Evolutionary conservation across 2,888 invertebrate species (phyloP).

Genomic region (Meta bourneti): DNA sequence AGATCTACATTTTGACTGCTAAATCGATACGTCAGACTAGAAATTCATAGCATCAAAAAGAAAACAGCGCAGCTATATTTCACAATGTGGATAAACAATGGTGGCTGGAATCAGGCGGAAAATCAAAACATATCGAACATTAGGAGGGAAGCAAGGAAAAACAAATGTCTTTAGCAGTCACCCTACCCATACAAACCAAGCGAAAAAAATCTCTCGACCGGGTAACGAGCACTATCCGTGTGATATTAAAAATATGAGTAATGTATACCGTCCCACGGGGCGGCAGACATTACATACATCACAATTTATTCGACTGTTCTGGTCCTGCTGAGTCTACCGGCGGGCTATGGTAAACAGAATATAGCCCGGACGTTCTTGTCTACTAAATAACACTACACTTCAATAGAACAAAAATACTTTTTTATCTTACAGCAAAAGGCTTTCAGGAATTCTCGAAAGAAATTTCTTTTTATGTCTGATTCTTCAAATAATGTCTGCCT

Average conservation of each 20-base stretch:
- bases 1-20: neutral
- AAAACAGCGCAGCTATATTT: neutral
- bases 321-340: neutral
- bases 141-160: neutral
- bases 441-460: constrained; percentile 12
- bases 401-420: constrained; percentile 19
- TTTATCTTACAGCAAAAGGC: constrained; percentile 58
- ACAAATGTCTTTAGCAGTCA: constrained; percentile 3
- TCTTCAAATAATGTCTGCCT: neutral
- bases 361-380: neutral
- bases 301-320: constrained; percentile 54
- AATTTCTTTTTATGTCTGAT: neutral
- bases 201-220: neutral
- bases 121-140: neutral
- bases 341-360: constrained; percentile 12
- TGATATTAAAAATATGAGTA: constrained; percentile 62
- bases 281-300: constrained; percentile 45
- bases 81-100: neutral
- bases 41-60: neutral
- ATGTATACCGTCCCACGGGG: constrained; percentile 37
- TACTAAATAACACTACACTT: constrained; percentile 21
- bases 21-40: neutral
- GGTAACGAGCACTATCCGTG: neutral
- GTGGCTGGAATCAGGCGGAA: neutral
- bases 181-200: neutral